Conservation (phyloP, 2,113 vertebrate genomes). For the Brevimyrus niger region DNA sequence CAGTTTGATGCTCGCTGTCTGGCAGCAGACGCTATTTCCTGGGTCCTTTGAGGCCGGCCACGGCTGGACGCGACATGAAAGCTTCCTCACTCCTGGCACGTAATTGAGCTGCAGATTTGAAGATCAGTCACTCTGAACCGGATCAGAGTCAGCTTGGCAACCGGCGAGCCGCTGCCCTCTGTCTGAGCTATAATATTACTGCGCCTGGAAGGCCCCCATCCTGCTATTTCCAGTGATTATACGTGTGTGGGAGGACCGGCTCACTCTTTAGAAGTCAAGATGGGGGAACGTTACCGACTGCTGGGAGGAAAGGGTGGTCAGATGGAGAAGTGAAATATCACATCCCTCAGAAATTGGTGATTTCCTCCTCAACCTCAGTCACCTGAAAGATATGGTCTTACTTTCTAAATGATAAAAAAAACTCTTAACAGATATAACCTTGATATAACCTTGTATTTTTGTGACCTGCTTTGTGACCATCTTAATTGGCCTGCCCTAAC, state of each 20-base stretch:
- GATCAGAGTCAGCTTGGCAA: constrained; percentile 22
- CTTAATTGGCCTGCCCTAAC: background rate
- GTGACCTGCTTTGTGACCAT: background rate
- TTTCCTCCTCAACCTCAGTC: background rate
- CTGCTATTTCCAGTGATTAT: constrained; percentile 56
- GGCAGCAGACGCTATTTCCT: constrained; percentile 23
- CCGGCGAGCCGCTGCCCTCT: constrained; percentile 46
- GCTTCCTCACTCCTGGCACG: constrained; percentile 37
- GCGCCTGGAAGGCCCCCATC: constrained; percentile 52
- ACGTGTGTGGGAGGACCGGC: constrained; percentile 31
- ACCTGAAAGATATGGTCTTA: background rate
- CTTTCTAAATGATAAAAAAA: background rate
- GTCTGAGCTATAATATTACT: constrained; percentile 46
- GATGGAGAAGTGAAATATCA: constrained; percentile 46
- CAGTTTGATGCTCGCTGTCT: constrained; percentile 14
- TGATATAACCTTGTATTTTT: background rate
- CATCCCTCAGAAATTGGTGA: constrained; percentile 47
- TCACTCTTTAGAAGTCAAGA: constrained; percentile 44
- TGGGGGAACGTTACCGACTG: constrained; percentile 25
- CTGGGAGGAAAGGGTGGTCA: constrained; percentile 21
- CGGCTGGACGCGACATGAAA: background rate
- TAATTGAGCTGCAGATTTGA: constrained; percentile 49
- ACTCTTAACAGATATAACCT: background rate
- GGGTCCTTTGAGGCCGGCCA: background rate
- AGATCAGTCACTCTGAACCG: constrained; percentile 38